Conservation (phyloP, 1,140 invertebrate genomes). For the Papilio dardanus region DNA sequence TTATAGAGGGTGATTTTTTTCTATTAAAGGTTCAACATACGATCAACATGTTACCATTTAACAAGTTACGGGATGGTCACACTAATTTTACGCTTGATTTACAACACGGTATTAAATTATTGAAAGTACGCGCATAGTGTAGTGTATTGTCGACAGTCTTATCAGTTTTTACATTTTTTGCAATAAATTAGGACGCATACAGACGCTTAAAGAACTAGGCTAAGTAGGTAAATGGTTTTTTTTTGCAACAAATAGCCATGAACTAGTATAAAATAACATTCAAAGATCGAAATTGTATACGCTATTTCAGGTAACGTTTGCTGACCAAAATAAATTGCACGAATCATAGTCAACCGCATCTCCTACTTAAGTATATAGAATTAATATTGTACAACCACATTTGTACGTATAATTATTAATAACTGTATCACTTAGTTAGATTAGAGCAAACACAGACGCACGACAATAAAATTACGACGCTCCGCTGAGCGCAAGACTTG, state of each 20-base stretch:
- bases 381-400: slow-evolving; percentile 17
- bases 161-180: too few relatives aligned
- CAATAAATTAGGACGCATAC: too few relatives aligned
- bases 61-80: slow-evolving; percentile 40
- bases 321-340: too few relatives aligned
- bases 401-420: slow-evolving; percentile 37
- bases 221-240: too few relatives aligned
- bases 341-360: slow-evolving; percentile 1
- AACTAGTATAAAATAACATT: neutral
- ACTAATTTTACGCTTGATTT: slow-evolving; percentile 49
- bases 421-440: slow-evolving; percentile 39
- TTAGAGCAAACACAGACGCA: slow-evolving; percentile 41
- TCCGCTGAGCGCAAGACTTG: slow-evolving; percentile 45
- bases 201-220: too few relatives aligned
- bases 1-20: slow-evolving; percentile 31
- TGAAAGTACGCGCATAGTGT: neutral
- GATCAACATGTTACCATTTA: slow-evolving; percentile 52
- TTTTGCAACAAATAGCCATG: too few relatives aligned
- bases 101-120: slow-evolving; percentile 37
- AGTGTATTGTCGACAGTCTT: too few relatives aligned
- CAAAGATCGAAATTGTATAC: neutral
- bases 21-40: slow-evolving; percentile 47
- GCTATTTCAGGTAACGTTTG: neutral
- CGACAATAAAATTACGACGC: slow-evolving; percentile 49
- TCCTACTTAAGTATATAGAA: slow-evolving; percentile 1